Evolutionary conservation across 2,113 vertebrate genomes (phyloP), one percentile per base, ranked within the genome.

Genomic region (Alethe diademata): DNA sequence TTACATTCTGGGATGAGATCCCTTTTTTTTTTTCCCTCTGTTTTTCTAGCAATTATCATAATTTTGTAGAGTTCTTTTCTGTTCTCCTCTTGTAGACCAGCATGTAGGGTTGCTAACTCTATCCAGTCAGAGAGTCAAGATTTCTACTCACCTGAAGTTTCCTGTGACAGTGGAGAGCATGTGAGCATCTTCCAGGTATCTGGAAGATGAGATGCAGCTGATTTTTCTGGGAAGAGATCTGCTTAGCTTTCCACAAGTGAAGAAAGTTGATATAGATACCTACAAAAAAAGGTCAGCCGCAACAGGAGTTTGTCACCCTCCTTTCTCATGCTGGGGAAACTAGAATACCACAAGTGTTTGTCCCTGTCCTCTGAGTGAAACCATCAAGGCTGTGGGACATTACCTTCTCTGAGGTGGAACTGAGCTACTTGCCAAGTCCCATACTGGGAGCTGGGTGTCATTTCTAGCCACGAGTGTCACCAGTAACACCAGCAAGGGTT

Each of bases 371-470:
- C n/a, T 69, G 40, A 72, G 53, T 60, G 35, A 72, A 86, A 45
- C 9, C 23, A 69, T 35, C 16, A 61, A 36, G 7, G 16, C 14
- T 2, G 1, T 50, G 14, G 43, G 70, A 9, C 38, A 73, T 56
- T 73, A 43, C 16, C 9, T 58, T 51, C 38, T 57, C 31, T 35
- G 50, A 78, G 14, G 18, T 54, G 45, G 22, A 84, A 12, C 6
- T 60, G 54, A 78, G 15, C 23, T 43, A 10, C 14, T 48, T 87
- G 26, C 10, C 28, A 80, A 48, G 8, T 53, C 38, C 31, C 65
- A 74, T 0, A 31, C 0, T 29, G 42, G 11, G 56, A 85, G 4
- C 50, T 31, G 23, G 3, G 3, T 65, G 40, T n/a, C 11, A 15
- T 69, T 92, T 64, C 43, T 26, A 73, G 18, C 40, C 36, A 23